phyloP scores from a whole-genome alignment of 2,888 invertebrate genomes.

The Drosophila monieri region DNA sequence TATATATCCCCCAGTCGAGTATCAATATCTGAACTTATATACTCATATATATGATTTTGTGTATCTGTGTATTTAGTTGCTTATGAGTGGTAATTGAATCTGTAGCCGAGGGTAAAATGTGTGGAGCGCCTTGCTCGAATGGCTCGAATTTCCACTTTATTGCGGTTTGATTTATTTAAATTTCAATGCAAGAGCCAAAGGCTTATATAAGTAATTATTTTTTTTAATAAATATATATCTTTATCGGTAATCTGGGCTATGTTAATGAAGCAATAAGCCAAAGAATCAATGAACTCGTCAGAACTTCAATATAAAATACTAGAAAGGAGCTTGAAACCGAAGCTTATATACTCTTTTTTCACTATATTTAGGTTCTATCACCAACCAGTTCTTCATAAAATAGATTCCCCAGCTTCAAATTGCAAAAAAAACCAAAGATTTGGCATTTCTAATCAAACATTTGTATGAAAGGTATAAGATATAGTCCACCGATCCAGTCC shows the following conservation, averaged over 20 bases:
- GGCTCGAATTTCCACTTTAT: slow-evolving; percentile 62
- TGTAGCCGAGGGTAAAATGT: slow-evolving; percentile 48
- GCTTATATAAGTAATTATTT: slow-evolving; percentile 1
- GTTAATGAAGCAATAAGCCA: slow-evolving; percentile 17
- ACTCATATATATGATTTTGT: background rate
- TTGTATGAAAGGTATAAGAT: background rate
- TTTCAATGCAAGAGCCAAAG: slow-evolving; percentile 37
- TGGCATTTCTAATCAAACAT: too few relatives aligned
- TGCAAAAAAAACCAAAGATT: too few relatives aligned
- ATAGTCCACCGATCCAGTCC: background rate
- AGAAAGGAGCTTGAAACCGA: background rate
- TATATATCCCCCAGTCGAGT: background rate
- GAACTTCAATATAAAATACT: background rate
- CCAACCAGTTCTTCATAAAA: too few relatives aligned
- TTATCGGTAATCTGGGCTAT: slow-evolving; percentile 6
- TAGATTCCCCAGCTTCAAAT: too few relatives aligned
- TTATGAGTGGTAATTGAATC: slow-evolving; percentile 51
- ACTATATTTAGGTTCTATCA: background rate
- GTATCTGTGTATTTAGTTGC: slow-evolving; percentile 1
- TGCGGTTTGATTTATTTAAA: slow-evolving; percentile 65
- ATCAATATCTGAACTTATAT: slow-evolving; percentile 5
- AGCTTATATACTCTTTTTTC: background rate
- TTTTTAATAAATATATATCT: background rate
- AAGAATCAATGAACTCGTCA: slow-evolving; percentile 64
- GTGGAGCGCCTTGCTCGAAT: slow-evolving; percentile 61